These are phyloP conservation scores for Leucoraja ocellata DNA, from an alignment of 2,797 vertebrate genomes.

Conservation along the genomic window DNA sequence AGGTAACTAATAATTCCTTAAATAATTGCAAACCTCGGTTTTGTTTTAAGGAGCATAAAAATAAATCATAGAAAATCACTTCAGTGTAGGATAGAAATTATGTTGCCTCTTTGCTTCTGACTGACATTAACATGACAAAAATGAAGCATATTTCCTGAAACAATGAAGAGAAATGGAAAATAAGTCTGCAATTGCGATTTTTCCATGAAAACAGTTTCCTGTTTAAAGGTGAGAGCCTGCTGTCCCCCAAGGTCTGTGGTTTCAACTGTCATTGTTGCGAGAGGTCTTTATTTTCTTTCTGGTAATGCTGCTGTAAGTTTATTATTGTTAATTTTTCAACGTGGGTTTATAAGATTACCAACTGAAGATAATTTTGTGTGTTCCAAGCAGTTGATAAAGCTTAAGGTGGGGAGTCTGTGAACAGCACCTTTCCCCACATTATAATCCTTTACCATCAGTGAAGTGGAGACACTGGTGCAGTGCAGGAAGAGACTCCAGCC, in stretches of 20 bases:
- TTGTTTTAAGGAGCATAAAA: conserved; percentile 6
- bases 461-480: not conserved
- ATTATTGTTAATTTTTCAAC: not conserved
- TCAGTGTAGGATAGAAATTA: not conserved
- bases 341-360: not conserved
- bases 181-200: not conserved
- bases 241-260: not conserved
- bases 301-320: not conserved
- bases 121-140: not conserved
- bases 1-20: not conserved
- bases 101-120: not conserved
- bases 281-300: not conserved
- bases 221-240: not conserved
- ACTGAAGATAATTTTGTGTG: not conserved
- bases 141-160: not conserved
- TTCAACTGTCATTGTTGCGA: conserved; percentile 13
- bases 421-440: not conserved
- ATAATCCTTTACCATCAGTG: not conserved
- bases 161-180: not conserved
- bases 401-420: not conserved
- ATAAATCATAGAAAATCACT: not conserved
- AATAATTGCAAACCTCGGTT: not conserved
- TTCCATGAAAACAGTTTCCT: not conserved
- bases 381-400: not conserved
- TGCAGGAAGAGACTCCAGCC: not conserved